These are phyloP conservation scores for Griposia aprilina DNA, from an alignment of 2,888 invertebrate genomes.

Conservation along the genomic window DNA sequence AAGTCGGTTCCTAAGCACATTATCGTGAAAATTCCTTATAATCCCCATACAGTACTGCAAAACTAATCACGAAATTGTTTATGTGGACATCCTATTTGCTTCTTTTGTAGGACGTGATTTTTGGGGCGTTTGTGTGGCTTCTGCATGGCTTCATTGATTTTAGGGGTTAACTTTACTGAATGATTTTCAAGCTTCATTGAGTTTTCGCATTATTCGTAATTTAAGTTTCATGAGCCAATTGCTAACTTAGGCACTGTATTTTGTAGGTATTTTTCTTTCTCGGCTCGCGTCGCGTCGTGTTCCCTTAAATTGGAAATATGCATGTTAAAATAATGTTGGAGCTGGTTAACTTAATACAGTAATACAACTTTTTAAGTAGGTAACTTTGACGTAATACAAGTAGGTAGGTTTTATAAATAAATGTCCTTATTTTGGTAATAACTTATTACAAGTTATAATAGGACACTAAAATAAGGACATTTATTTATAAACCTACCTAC, in stretches of 20 bases:
- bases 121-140: neutral
- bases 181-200: too few species aligned
- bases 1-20: neutral
- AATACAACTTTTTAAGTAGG: neutral
- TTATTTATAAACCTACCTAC: too few species aligned
- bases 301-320: neutral
- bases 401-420: neutral
- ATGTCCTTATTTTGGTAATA: neutral
- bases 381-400: neutral
- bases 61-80: slow-evolving; percentile 29
- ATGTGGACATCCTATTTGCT: slow-evolving; percentile 31
- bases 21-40: slow-evolving; percentile 15
- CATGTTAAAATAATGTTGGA: neutral
- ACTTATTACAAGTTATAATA: too few species aligned
- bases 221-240: too few species aligned
- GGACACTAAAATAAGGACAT: too few species aligned
- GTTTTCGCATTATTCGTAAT: neutral
- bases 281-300: neutral
- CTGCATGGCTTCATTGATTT: too few species aligned
- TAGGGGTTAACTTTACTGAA: neutral
- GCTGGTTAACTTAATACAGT: neutral
- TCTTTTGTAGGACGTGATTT: neutral
- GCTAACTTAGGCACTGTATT: neutral
- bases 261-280: neutral
- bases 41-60: slow-evolving; percentile 17